These are phyloP conservation scores for Tetheella fluctuosa DNA, from an alignment of 2,888 invertebrate species.

Conservation along the genomic window DNA sequence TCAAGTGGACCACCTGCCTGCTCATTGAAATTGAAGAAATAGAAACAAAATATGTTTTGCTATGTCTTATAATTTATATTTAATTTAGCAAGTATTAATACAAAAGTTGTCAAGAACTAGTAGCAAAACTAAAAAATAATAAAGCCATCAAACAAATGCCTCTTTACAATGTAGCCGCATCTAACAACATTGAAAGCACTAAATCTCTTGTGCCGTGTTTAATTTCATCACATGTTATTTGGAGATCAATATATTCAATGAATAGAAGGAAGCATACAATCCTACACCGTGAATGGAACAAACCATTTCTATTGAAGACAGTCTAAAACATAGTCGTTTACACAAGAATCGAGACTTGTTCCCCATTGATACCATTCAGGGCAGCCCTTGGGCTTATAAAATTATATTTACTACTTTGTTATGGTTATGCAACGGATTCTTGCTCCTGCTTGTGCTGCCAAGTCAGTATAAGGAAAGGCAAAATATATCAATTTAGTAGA, in stretches of 20 bases:
- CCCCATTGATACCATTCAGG: slow-evolving; percentile 12
- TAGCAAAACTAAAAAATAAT: neutral
- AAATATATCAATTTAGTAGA: neutral
- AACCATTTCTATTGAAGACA: slow-evolving; percentile 38
- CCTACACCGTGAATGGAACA: slow-evolving; percentile 32
- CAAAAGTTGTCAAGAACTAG: neutral
- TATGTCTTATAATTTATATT: too few relatives aligned
- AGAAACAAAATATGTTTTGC: too few relatives aligned
- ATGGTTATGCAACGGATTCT: slow-evolving; percentile 5
- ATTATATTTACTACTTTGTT: neutral
- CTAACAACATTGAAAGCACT: neutral
- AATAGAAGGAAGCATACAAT: slow-evolving; percentile 12
- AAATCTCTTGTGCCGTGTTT: neutral
- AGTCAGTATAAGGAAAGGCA: neutral
- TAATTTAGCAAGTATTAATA: too few relatives aligned
- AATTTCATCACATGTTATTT: slow-evolving; percentile 7
- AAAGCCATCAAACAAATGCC: neutral
- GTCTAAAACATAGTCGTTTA: slow-evolving; percentile 36
- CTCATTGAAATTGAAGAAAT: too few relatives aligned
- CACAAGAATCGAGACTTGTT: slow-evolving; percentile 39
- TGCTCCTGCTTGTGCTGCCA: neutral
- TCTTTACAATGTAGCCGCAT: neutral
- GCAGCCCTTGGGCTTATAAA: neutral
- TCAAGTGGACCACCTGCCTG: too few relatives aligned
- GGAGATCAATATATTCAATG: slow-evolving; percentile 11